Percentiles rank a stretch among this genome's conserved stretches.
These are phyloP conservation scores for Bombyx mori DNA, from an alignment of 1,140 invertebrate genomes.

Conservation along the genomic window DNA sequence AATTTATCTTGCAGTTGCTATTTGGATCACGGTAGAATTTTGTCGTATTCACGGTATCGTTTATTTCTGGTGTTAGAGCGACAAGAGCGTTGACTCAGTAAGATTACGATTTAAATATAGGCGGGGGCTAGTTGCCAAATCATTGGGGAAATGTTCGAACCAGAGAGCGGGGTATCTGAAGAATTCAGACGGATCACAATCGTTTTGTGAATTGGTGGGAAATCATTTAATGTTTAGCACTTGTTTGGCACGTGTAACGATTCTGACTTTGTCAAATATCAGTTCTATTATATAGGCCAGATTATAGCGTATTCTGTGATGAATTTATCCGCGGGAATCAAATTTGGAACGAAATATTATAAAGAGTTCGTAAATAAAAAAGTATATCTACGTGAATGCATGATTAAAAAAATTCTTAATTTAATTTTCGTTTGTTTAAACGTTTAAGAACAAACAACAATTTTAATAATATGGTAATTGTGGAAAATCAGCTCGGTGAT, in stretches of 20 bases:
- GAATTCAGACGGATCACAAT: conserved; percentile 40
- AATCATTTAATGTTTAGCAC: background rate
- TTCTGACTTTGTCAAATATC: too few relatives aligned
- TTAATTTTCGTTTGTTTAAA: too few relatives aligned
- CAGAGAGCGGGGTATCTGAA: conserved; percentile 20
- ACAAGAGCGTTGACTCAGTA: conserved; percentile 64
- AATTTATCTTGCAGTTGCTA: conserved; percentile 25
- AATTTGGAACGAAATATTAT: too few relatives aligned
- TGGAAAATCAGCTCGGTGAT: background rate
- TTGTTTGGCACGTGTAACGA: too few relatives aligned
- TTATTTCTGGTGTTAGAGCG: conserved; percentile 57
- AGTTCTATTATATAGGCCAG: too few relatives aligned
- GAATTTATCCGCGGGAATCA: too few relatives aligned
- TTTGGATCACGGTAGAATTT: conserved; percentile 40
- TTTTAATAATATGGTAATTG: too few relatives aligned
- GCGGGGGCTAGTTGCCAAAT: conserved; percentile 63
- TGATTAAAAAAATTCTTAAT: too few relatives aligned
- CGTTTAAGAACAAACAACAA: too few relatives aligned
- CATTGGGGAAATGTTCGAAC: conserved; percentile 53
- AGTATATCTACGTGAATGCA: too few relatives aligned
- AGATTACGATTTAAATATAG: conserved; percentile 70
- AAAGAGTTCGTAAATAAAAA: too few relatives aligned
- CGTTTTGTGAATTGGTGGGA: conserved; percentile 22
- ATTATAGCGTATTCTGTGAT: too few relatives aligned
- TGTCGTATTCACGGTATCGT: conserved; percentile 48